Conservation (phyloP, 2,113 vertebrate genomes). For the Cettia cetti region DNA sequence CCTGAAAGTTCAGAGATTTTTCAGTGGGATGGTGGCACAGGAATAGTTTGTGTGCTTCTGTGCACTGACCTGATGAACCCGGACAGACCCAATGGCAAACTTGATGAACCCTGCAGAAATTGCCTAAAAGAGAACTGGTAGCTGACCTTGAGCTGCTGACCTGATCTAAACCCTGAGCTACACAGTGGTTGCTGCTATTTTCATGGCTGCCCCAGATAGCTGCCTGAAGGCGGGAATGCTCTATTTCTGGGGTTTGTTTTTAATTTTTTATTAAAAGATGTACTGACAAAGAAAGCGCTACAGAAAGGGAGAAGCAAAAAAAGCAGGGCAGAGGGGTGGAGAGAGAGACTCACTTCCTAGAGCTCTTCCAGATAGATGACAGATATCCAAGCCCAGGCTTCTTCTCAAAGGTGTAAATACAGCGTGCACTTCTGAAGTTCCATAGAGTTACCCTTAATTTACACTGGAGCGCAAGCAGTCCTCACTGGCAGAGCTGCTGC, state of each 20-base stretch:
- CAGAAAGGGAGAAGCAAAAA: neutral
- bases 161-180: neutral
- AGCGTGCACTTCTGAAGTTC: neutral
- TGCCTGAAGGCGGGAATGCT: neutral
- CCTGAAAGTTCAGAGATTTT: neutral
- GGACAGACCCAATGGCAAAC: neutral
- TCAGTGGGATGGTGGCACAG: neutral
- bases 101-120: neutral
- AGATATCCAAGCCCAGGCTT: neutral
- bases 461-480: rapidly evolving
- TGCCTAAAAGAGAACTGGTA: neutral
- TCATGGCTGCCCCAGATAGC: neutral
- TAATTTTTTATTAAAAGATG: neutral
- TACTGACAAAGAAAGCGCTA: neutral
- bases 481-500: neutral
- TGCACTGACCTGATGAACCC: neutral
- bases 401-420: neutral
- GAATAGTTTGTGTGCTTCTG: neutral
- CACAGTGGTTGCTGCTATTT: neutral
- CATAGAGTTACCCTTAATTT: neutral
- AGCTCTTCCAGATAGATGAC: neutral
- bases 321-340: rapidly evolving
- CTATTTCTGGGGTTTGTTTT: neutral
- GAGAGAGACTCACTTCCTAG: neutral
- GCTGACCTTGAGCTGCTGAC: neutral